These are phyloP conservation scores for Cheilosia vernalis DNA, from an alignment of 2,888 invertebrate genomes.

Conservation along the genomic window DNA sequence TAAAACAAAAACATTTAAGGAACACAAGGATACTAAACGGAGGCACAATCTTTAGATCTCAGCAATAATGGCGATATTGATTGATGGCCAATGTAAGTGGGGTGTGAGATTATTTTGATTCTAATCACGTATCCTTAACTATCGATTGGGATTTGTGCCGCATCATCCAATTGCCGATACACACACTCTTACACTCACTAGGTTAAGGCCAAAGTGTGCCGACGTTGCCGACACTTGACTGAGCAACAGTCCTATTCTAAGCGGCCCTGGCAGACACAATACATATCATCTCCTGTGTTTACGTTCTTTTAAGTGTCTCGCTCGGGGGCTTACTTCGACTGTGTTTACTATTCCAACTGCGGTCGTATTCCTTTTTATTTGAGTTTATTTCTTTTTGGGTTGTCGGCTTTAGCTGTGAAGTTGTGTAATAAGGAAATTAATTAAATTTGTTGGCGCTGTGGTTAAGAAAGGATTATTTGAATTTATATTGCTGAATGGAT, in stretches of 20 bases:
- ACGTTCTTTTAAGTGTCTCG: conserved; percentile 12
- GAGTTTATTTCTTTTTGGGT: background rate
- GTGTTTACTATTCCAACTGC: background rate
- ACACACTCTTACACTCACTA: conserved; percentile 1
- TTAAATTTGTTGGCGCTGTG: conserved; percentile 16
- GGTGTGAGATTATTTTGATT: conserved; percentile 3
- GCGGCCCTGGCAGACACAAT: conserved; percentile 15
- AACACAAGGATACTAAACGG: conserved; percentile 36
- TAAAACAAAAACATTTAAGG: conserved; percentile 9
- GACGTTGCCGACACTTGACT: background rate
- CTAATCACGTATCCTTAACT: conserved; percentile 42
- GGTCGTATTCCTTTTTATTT: background rate
- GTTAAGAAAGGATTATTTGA: conserved; percentile 20
- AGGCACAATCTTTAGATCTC: conserved; percentile 40
- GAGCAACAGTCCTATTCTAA: conserved; percentile 44
- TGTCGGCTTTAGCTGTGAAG: background rate
- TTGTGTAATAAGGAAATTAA: conserved; percentile 34
- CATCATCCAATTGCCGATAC: background rate
- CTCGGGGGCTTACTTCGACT: conserved; percentile 4
- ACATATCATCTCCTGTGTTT: conserved; percentile 21
- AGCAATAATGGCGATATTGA: conserved; percentile 41
- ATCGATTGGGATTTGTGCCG: conserved; percentile 51
- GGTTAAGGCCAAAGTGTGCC: conserved; percentile 49
- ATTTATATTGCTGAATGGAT: background rate
- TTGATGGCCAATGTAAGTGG: conserved; percentile 55